Evolutionary conservation across 2,888 invertebrate species (phyloP).

Genomic region (Pediacus dermestoides): DNA sequence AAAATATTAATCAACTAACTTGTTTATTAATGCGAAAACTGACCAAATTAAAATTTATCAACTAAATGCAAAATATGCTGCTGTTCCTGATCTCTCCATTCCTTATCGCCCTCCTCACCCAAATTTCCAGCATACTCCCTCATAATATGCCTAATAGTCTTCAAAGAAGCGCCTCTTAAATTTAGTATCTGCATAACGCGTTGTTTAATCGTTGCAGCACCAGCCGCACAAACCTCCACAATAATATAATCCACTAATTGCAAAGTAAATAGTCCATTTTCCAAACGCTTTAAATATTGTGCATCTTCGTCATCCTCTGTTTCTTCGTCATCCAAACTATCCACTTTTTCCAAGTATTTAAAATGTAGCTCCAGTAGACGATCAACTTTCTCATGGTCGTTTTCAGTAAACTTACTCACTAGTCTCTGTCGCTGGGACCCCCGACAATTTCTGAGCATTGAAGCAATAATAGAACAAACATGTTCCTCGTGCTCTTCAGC

Average conservation of each 20-base stretch:
- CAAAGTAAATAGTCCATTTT: slow-evolving; percentile 90
- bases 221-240: slow-evolving; percentile 73
- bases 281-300: slow-evolving; percentile 82
- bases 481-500: slow-evolving; percentile 94
- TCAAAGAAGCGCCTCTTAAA: slow-evolving; percentile 84
- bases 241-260: slow-evolving; percentile 91
- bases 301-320: slow-evolving; percentile 64
- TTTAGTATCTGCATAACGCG: slow-evolving; percentile 85
- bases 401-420: slow-evolving; percentile 93
- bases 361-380: slow-evolving; percentile 93
- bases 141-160: slow-evolving; percentile 91
- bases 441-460: slow-evolving; percentile 92
- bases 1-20: too few relatives aligned
- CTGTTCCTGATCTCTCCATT: slow-evolving; percentile 85
- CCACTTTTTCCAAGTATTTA: slow-evolving; percentile 92
- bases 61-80: slow-evolving; percentile 88
- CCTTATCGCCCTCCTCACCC: slow-evolving; percentile 82
- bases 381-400: slow-evolving; percentile 98
- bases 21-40: too few relatives aligned
- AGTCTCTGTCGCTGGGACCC: slow-evolving; percentile 87
- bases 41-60: slow-evolving; percentile 73
- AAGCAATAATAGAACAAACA: slow-evolving; percentile 88
- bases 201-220: slow-evolving; percentile 72
- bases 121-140: slow-evolving; percentile 95
- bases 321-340: slow-evolving; percentile 74